phyloP scores from a whole-genome alignment of 2,888 invertebrate genomes.

The Xanthorhoe designata region DNA sequence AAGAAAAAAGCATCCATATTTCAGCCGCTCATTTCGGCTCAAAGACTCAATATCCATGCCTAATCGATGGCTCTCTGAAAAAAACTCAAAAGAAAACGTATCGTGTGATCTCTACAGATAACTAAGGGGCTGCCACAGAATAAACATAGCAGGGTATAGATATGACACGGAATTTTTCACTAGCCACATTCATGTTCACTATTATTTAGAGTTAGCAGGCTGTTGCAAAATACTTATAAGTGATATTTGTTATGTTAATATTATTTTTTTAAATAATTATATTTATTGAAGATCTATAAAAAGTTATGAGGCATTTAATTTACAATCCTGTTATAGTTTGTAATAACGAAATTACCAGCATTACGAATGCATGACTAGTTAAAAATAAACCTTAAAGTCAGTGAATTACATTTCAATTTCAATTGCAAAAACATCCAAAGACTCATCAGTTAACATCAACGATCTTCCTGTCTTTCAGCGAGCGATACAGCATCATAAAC shows the following conservation, averaged over 20 bases:
- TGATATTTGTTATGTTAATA: too few relatives aligned
- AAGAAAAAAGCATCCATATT: conserved; percentile 35
- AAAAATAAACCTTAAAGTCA: conserved; percentile 11
- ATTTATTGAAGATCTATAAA: not conserved
- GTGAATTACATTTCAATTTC: conserved; percentile 29
- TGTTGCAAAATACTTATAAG: too few relatives aligned
- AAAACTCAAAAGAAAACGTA: conserved; percentile 65
- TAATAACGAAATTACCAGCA: not conserved
- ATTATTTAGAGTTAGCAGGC: too few relatives aligned
- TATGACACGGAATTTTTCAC: conserved; percentile 1
- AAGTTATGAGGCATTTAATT: not conserved
- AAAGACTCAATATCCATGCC: conserved; percentile 39
- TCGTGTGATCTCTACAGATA: conserved; percentile 78
- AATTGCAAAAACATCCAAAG: conserved; percentile 1
- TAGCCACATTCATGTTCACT: not conserved
- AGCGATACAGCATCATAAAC: conserved; percentile 2
- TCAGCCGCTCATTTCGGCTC: conserved; percentile 35
- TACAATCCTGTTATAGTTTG: not conserved
- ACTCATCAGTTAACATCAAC: not conserved
- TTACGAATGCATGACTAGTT: not conserved
- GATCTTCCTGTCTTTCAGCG: not conserved
- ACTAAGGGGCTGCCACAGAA: conserved; percentile 55
- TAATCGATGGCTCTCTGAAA: conserved; percentile 62
- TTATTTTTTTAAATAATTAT: not conserved
- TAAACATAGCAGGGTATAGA: conserved; percentile 4